Evolutionary conservation across 1,140 invertebrate species (phyloP), one percentile per base, ranked within the genome.

Genomic region (Lithobius niger): DNA sequence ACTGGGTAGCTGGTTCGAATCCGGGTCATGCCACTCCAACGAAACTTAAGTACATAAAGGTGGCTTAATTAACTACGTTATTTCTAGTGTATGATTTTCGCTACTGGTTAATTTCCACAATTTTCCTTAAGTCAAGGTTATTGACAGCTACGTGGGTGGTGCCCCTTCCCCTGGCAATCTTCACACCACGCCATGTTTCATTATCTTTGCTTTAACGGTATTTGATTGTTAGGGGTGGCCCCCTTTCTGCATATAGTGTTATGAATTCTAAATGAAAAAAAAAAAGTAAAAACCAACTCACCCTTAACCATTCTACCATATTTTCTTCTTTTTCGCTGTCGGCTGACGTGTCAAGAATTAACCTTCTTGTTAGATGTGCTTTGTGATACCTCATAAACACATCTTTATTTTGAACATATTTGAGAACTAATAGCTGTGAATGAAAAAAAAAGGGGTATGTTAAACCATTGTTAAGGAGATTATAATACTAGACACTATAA

Each of bases 301-400:
- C 72, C 62, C 76, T 67, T 60, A 84, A 62, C 80, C 92, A 96
- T 69, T 97, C 94, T 0, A 99, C 95, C 88, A 99, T 97, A 70
- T 95, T 95, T 73, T 99, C 95, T 73, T 99, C 97, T 69, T 97
- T 97, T 68, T 99, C 97, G 61, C 90, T 96, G 73, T 99, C 97
- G 1, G 94, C 93, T 63, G 93, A 97, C 16, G 89, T 91, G 64
- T 97, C 93, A 49, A 97, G 74, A 65, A 97, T 96, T 27, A 98
- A 79, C 62, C 97, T 78, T 62, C 97, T 75, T 24, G 95, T 98
- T 60, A 99, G 77, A 77, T 99, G 95, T 36, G 92, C 92, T 73
- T 99, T 99, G 71, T 99, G 93, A 73, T 96, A 98, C 58, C 94
- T 77, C 95, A 99, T 99, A 68, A 99, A 99, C 4, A 99, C 93